Evolutionary conservation across 2,888 invertebrate genomes (phyloP).

Genomic region (Boloria selene): DNA sequence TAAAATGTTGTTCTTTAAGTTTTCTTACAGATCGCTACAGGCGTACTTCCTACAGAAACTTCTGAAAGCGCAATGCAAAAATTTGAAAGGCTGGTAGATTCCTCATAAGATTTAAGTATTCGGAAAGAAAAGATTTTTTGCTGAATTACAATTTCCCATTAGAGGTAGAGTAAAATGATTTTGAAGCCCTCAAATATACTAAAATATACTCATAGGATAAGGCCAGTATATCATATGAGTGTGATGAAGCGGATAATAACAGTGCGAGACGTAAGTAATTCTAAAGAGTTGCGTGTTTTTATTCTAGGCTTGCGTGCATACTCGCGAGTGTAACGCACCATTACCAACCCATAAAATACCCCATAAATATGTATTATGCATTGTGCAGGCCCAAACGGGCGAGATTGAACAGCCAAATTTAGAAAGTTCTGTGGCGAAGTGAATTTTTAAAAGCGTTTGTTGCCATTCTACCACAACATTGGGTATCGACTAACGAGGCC

Average conservation of each 20-base stretch:
- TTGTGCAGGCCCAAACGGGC: conserved; percentile 25
- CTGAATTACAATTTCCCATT: no score
- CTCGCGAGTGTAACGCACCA: conserved; percentile 18
- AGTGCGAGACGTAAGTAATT: neutral
- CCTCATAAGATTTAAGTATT: no score
- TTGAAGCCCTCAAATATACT: no score
- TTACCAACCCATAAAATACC: conserved; percentile 29
- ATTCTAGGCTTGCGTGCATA: neutral
- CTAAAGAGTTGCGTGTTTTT: conserved; percentile 2
- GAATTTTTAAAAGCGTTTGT: conserved; percentile 41
- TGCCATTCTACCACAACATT: conserved; percentile 18
- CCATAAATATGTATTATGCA: conserved; percentile 45
- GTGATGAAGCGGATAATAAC: neutral
- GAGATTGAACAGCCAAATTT: conserved; percentile 36
- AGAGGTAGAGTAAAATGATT: no score
- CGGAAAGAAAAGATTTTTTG: no score
- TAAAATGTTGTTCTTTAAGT: no score
- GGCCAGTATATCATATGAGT: neutral
- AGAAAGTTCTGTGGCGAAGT: conserved; percentile 39
- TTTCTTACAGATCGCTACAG: no score
- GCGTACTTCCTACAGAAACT: no score
- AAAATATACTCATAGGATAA: no score
- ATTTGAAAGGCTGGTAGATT: no score
- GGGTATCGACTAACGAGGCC: conserved; percentile 23
- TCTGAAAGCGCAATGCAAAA: no score